phyloP scores from a whole-genome alignment of 2,113 vertebrate genomes.

The Stigmatopora argus region DNA sequence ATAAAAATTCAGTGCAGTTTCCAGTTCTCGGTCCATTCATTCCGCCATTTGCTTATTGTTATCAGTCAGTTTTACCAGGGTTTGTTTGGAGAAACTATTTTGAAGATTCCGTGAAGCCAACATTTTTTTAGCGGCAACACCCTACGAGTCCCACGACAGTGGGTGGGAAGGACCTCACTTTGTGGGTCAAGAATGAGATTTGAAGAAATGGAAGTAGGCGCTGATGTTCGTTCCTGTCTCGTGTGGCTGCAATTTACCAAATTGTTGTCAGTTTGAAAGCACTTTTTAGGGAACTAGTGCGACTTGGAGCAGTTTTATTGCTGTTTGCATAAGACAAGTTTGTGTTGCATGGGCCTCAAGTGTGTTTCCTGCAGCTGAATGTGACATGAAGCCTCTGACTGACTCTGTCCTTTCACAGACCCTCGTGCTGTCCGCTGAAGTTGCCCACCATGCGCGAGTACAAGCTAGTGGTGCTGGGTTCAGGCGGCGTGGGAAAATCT shows the following conservation, averaged over 20 bases:
- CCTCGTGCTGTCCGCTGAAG: slow-evolving; percentile 71
- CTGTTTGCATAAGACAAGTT: not conserved
- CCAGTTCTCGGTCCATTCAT: not conserved
- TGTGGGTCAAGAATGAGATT: slow-evolving; percentile 26
- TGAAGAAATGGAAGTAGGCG: slow-evolving; percentile 32
- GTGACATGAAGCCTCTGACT: slow-evolving; percentile 9
- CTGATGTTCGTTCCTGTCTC: slow-evolving; percentile 9
- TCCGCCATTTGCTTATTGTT: not conserved
- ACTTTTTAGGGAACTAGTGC: not conserved
- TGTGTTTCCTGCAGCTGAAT: not conserved
- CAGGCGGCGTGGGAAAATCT: slow-evolving; percentile 97
- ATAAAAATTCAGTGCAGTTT: no score
- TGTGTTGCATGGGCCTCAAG: not conserved
- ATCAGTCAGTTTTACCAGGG: not conserved
- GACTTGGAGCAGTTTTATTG: not conserved
- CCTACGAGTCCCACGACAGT: slow-evolving; percentile 42
- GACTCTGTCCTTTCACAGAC: slow-evolving; percentile 63
- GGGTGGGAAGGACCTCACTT: slow-evolving; percentile 31
- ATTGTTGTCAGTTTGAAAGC: not conserved
- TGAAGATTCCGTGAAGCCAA: not conserved
- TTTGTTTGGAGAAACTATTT: not conserved
- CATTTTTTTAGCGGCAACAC: slow-evolving; percentile 14
- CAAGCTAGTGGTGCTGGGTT: slow-evolving; percentile 98
- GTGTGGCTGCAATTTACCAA: not conserved
- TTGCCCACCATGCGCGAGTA: slow-evolving; percentile 96